A percentile compares a stretch with the other conserved stretches of the same genome.
Conservation (phyloP, 2,797 vertebrate genomes). For the Cottoperca gobio region DNA sequence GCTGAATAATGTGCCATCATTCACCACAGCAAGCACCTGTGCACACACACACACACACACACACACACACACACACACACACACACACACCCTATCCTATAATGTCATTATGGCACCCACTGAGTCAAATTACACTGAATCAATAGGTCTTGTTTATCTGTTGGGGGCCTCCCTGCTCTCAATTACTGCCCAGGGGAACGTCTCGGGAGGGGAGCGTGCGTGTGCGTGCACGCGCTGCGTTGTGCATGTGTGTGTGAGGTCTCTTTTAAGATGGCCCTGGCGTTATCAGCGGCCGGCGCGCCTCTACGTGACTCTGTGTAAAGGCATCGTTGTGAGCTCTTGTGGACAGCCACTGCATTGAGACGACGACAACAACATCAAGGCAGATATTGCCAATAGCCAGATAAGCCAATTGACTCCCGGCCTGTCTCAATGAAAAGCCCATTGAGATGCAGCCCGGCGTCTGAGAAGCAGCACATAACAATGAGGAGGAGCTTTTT, state of each 20-base stretch:
- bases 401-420: conserved; percentile 77
- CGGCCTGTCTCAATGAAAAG: conserved; percentile 68
- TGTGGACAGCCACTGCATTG: conserved; percentile 16
- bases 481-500: conserved; percentile 74
- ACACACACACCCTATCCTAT: conserved; percentile 58
- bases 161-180: conserved; percentile 65
- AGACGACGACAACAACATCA: conserved; percentile 41
- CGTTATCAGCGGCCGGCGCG: conserved; percentile 34
- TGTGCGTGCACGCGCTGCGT: background rate
- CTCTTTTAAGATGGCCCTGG: conserved; percentile 31
- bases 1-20: conserved; percentile 66
- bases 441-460: conserved; percentile 71
- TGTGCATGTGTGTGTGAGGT: conserved; percentile 23
- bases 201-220: conserved; percentile 3
- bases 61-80: conserved; percentile 35
- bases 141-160: conserved; percentile 81
- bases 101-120: conserved; percentile 74
- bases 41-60: conserved; percentile 13
- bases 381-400: conserved; percentile 54
- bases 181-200: conserved; percentile 65
- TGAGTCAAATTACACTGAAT: conserved; percentile 80
- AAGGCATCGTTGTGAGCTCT: conserved; percentile 27
- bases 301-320: conserved; percentile 20
- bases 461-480: conserved; percentile 51
- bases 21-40: conserved; percentile 26